Conservation (phyloP, 2,797 vertebrate species). For the Alcedo atthis region DNA sequence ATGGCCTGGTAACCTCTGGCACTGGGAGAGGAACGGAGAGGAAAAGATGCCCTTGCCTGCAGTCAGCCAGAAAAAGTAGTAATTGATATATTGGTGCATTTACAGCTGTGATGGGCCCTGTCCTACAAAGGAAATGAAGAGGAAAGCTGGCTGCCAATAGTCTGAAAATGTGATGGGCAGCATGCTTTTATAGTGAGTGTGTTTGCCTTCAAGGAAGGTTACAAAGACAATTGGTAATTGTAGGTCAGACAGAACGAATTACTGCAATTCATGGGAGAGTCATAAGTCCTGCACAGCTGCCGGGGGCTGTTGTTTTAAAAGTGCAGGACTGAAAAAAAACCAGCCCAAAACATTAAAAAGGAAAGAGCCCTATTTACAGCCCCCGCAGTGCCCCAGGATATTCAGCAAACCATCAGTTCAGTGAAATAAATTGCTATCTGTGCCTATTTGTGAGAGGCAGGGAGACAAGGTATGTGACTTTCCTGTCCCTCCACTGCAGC, state of each 20-base stretch:
- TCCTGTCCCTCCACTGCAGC: background rate
- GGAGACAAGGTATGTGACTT: fast-evolving
- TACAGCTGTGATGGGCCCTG: background rate
- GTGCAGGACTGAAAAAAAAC: background rate
- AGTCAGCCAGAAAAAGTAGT: background rate
- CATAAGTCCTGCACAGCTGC: background rate
- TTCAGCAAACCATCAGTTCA: constrained; percentile 1
- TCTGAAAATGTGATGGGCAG: constrained; percentile 37
- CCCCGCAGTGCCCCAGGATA: background rate
- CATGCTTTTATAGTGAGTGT: constrained; percentile 15
- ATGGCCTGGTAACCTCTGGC: background rate
- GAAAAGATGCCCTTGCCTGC: constrained; percentile 23
- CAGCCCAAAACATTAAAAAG: background rate
- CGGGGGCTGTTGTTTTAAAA: constrained; percentile 35
- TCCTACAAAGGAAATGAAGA: constrained; percentile 67
- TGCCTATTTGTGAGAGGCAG: background rate
- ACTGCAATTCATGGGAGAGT: constrained; percentile 42
- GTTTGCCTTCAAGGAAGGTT: constrained; percentile 68
- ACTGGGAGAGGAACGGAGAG: background rate
- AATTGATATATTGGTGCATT: constrained; percentile 61
- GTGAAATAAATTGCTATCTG: background rate
- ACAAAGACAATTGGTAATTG: constrained; percentile 52
- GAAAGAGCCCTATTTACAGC: constrained; percentile 2
- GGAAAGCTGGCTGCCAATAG: constrained; percentile 63
- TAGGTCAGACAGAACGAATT: constrained; percentile 59